Percentiles rank a stretch among this genome's conserved stretches.
Conservation (phyloP, 2,888 invertebrate genomes). For the Hirtodrosophila alboralis region DNA sequence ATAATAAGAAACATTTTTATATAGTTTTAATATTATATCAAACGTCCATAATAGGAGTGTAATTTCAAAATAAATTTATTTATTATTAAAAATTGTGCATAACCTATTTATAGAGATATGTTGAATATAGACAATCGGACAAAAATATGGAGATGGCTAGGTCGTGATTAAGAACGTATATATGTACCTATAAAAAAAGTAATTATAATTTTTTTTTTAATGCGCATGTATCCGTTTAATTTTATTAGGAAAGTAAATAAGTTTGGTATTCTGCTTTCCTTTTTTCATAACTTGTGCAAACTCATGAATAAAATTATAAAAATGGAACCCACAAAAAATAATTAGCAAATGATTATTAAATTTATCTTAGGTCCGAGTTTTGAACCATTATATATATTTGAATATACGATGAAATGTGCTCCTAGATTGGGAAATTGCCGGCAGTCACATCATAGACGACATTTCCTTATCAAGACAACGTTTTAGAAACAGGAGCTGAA, state of each 20-base stretch:
- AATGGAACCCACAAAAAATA: constrained; percentile 29
- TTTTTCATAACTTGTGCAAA: constrained; percentile 35
- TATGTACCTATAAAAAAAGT: constrained; percentile 43
- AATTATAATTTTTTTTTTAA: constrained; percentile 1
- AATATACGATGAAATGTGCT: constrained; percentile 68
- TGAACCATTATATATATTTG: constrained; percentile 33
- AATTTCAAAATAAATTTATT: no score
- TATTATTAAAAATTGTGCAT: no score
- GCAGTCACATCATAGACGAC: constrained; percentile 42
- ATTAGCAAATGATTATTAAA: constrained; percentile 42
- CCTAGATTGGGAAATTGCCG: constrained; percentile 4
- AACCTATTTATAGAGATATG: no score
- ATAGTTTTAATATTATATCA: no score
- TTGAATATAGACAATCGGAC: no score
- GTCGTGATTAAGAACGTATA: no score
- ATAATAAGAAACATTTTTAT: no score
- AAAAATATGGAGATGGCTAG: no score
- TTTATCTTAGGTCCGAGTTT: constrained; percentile 18
- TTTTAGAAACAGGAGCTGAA: constrained; percentile 20
- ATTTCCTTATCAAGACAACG: constrained; percentile 44
- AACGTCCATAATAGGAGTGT: no score
- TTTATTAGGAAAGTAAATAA: constrained; percentile 18
- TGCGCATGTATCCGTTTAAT: constrained; percentile 20
- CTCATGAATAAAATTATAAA: constrained; percentile 58
- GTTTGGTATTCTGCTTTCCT: constrained; percentile 29